Percentiles rank a stretch among this genome's conserved stretches.
Conservation (phyloP, 2,888 invertebrate genomes). For the Lasioglossum morio region DNA sequence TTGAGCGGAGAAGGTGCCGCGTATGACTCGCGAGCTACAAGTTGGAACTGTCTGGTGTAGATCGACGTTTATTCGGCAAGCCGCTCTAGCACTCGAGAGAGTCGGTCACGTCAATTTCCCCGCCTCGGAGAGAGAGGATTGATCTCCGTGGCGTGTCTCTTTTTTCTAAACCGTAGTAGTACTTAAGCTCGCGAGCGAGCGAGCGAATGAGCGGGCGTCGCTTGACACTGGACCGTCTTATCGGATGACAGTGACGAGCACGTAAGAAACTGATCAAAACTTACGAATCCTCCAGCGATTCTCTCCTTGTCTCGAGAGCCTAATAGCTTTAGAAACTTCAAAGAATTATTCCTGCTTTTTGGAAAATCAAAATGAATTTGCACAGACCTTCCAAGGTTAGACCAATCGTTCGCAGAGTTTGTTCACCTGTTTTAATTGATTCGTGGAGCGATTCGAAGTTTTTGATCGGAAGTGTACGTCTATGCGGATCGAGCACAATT, state of each 20-base stretch:
- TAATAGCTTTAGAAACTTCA: background rate
- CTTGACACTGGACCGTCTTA: background rate
- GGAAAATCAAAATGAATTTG: background rate
- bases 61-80: background rate
- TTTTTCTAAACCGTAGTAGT: background rate
- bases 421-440: background rate
- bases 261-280: background rate
- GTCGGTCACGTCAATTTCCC: background rate
- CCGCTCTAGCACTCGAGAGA: background rate
- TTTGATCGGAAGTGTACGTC: background rate
- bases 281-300: background rate
- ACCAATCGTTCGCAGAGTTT: background rate
- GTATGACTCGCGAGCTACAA: no score
- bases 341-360: background rate
- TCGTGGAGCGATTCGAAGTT: background rate
- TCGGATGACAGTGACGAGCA: background rate
- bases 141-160: background rate
- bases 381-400: background rate
- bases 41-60: no score
- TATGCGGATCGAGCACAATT: background rate
- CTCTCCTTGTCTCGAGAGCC: background rate
- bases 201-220: background rate
- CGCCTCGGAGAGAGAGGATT: background rate
- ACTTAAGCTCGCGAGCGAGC: constrained; percentile 16
- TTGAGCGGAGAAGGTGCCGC: no score